Percentiles rank a stretch among this genome's conserved stretches.
Conservation (phyloP, 92 coral and sea anemone species). For the Zoanthus solanderi region DNA sequence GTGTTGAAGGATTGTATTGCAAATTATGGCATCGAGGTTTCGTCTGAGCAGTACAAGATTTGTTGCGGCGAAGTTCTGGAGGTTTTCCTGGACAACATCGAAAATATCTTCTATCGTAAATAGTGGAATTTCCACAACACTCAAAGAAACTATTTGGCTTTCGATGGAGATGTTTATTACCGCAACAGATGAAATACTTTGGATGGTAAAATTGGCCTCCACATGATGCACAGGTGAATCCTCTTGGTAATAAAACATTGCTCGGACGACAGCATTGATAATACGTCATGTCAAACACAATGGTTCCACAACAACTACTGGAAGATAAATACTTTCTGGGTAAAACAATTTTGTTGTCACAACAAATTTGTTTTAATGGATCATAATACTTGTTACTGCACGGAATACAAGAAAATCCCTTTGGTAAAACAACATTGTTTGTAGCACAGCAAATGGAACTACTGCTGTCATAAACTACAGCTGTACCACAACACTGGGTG, state of each 20-base stretch:
- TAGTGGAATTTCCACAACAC: conserved; percentile 9
- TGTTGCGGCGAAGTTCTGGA: background rate
- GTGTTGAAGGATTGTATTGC: background rate
- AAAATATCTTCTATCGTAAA: background rate
- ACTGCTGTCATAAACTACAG: conserved; percentile 6
- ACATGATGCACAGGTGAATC: conserved; percentile 12
- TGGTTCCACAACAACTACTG: conserved; percentile 30
- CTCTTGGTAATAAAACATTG: conserved; percentile 1
- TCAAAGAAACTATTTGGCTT: background rate
- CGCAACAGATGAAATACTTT: background rate
- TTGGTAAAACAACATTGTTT: conserved; percentile 8
- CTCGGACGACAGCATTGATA: conserved; percentile 37
- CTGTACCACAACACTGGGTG: conserved; percentile 32
- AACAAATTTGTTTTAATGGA: conserved; percentile 9
- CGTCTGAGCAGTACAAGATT: background rate
- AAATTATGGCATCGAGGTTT: background rate
- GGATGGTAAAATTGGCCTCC: conserved; percentile 17
- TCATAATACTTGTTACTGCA: conserved; percentile 26
- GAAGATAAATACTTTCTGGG: conserved; percentile 10
- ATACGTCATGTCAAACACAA: background rate
- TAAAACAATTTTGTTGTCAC: conserved; percentile 13
- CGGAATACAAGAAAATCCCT: conserved; percentile 21
- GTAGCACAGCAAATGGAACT: conserved; percentile 31
- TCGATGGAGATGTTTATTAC: background rate
- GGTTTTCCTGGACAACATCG: background rate